Base-by-base conservation (phyloP, 2,888 invertebrate genomes). In the Folsomia manolachei region DNA sequence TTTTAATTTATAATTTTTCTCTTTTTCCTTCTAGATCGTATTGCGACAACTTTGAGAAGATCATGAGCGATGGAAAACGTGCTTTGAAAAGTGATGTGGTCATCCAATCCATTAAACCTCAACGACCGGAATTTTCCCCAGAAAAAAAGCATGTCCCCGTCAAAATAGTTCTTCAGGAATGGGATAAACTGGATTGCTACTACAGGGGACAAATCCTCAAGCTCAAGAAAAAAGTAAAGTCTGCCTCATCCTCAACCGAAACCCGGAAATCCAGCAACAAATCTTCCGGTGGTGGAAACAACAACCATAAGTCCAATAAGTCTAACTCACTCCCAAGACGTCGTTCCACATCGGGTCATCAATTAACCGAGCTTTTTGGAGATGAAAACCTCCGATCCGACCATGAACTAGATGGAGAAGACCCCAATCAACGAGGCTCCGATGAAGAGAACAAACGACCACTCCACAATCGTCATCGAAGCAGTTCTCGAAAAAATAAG, bases 141-240 rank as follows among this genome's bases (percentile, higher is more conserved):
- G 63, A 64, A 26, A 71, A 74, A 63, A 74, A 71, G 56, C 52
- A 64, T 51, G 73, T 75, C 2, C 67, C 70, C n/a, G 73, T 71
- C 19, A 68, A 70, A 27, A 71, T 71, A 63, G 67, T 70, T 26
- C 71, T 70, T 19, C 69, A 74, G 69, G 78, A 78, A 71, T 78
- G 78, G 78, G 78, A 78, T 73, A 78, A 75, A 69, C 62, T 78
- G 27, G 78, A 78, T 68, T 74, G 74, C 2, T 78, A 75, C 64
- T 78, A 78, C 72, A 52, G 78, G 21, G 78, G 78, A 62, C 73
- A 74, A 62, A 70, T 76, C 23, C 71, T 76, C 68, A 76, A 76
- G 71, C 69, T 76, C 11, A 63, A 52, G 19, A 39, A 7, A 19
- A 64, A 61, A 18, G 52, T 25, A 23, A 66, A 65, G 18, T 52